phyloP scores from a whole-genome alignment of 2,113 vertebrate genomes.

The Erythrolamprus reginae region DNA sequence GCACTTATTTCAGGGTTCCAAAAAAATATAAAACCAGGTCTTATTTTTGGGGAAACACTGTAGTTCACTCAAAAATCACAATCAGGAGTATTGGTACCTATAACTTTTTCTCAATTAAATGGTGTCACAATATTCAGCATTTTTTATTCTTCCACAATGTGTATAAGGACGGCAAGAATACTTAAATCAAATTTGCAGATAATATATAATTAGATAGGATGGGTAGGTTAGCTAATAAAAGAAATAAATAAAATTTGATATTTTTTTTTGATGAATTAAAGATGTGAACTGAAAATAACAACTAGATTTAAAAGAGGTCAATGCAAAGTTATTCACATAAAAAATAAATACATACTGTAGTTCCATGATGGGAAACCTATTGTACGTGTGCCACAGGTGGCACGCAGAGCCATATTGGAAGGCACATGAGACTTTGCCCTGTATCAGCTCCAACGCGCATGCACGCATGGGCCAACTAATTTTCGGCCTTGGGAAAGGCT shows the following conservation, averaged over 20 bases:
- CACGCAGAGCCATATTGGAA: too few species aligned
- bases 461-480: too few species aligned
- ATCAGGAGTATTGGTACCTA: neutral
- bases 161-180: neutral
- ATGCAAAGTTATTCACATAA: neutral
- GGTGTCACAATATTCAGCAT: neutral
- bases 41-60: too few species aligned
- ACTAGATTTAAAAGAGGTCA: neutral
- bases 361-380: too few species aligned
- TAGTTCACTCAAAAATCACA: neutral
- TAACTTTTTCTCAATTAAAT: neutral
- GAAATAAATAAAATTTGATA: neutral
- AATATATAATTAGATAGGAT: neutral
- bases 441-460: too few species aligned
- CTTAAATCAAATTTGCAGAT: neutral
- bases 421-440: too few species aligned
- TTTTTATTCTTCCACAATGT: neutral
- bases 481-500: too few species aligned
- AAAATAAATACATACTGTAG: neutral
- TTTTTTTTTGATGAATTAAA: neutral
- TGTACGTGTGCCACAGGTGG: too few species aligned
- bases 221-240: neutral
- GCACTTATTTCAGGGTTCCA: too few species aligned
- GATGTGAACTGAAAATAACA: neutral
- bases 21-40: too few species aligned